phyloP scores from a whole-genome alignment of 1,140 invertebrate genomes.

The Drosophila kohkoa region DNA sequence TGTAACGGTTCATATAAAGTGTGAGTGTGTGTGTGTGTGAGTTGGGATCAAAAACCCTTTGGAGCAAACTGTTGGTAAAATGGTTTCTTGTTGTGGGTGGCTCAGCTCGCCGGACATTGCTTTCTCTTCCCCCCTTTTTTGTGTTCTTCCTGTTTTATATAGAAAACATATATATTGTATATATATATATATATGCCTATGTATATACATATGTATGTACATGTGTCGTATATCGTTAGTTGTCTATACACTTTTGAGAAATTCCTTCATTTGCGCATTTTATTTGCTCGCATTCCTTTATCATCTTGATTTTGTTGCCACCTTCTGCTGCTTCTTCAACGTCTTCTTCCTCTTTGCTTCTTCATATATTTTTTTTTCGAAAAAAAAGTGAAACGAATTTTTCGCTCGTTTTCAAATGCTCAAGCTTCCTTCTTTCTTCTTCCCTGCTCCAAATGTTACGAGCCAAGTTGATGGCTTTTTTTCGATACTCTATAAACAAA shows the following conservation, averaged over 20 bases:
- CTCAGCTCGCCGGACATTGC: conserved; percentile 61
- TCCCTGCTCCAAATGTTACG: neutral
- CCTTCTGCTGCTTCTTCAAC: neutral
- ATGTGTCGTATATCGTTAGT: conserved; percentile 1
- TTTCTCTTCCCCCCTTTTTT: conserved; percentile 41
- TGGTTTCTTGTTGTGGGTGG: conserved; percentile 46
- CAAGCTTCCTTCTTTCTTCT: neutral
- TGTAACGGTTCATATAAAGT: conserved; percentile 60
- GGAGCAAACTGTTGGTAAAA: conserved; percentile 44
- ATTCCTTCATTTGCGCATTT: conserved; percentile 59
- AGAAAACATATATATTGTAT: conserved; percentile 20
- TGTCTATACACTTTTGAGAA: conserved; percentile 15
- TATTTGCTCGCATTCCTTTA: conserved; percentile 60
- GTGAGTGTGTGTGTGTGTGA: conserved; percentile 29
- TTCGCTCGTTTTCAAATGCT: conserved; percentile 33
- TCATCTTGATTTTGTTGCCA: conserved; percentile 42
- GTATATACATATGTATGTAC: conserved; percentile 8
- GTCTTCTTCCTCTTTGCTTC: conserved; percentile 23
- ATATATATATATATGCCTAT: neutral
- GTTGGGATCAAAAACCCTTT: conserved; percentile 79
- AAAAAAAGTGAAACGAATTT: conserved; percentile 61
- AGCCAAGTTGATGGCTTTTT: conserved; percentile 5
- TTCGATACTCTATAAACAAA: conserved; percentile 2
- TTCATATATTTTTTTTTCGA: conserved; percentile 40
- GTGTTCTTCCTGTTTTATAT: neutral